These are phyloP conservation scores for Spheniscus mendiculus DNA, from an alignment of 2,113 vertebrate species.

Conservation along the genomic window DNA sequence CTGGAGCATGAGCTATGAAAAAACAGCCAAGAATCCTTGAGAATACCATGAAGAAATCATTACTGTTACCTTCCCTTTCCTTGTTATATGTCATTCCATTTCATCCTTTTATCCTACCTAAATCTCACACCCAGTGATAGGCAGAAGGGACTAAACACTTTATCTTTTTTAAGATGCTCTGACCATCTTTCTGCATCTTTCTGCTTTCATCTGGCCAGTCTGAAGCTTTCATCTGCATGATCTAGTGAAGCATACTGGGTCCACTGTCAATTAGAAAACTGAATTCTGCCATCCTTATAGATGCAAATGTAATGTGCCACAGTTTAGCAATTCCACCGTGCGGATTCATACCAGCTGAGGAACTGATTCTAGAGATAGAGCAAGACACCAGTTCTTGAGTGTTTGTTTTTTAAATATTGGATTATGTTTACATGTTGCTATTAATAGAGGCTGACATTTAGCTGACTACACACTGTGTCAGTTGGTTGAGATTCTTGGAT, in stretches of 20 bases:
- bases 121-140: neutral
- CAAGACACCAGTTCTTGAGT: neutral
- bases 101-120: neutral
- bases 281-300: neutral
- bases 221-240: neutral
- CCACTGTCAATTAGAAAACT: neutral
- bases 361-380: neutral
- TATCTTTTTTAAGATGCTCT: neutral
- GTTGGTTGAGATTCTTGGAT: neutral
- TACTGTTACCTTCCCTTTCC: neutral
- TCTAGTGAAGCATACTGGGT: neutral
- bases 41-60: neutral
- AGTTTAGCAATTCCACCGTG: neutral
- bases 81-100: neutral
- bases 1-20: neutral
- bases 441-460: slow-evolving; percentile 42
- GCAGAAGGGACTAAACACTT: neutral
- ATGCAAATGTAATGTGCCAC: neutral
- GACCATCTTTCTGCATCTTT: neutral
- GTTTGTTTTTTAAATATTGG: slow-evolving; percentile 56
- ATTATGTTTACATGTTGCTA: slow-evolving; percentile 43
- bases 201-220: neutral
- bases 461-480: slow-evolving; percentile 16
- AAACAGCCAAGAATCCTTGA: neutral
- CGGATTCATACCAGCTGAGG: neutral